phyloP scores from a whole-genome alignment of 2,888 invertebrate species.

The Dioctria linearis region DNA sequence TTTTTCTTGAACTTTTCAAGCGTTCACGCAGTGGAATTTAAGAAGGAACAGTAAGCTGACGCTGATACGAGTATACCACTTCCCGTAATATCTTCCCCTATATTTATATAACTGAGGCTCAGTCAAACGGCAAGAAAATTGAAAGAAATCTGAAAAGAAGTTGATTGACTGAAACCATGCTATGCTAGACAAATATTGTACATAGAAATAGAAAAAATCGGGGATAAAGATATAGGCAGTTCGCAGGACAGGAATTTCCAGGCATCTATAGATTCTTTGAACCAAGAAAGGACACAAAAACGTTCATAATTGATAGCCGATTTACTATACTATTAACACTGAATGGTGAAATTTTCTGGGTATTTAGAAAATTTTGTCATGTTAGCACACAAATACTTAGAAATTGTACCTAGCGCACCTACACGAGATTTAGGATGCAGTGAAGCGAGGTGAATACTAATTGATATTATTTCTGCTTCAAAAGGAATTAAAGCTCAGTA shows the following conservation, averaged over 20 bases:
- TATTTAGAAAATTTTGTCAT: conserved; percentile 21
- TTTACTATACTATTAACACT: conserved; percentile 26
- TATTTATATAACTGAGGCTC: neutral
- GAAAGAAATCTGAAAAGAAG: conserved; percentile 44
- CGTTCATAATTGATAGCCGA: conserved; percentile 20
- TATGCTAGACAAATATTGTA: neutral
- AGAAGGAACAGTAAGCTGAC: conserved; percentile 15
- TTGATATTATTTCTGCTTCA: too few relatives aligned
- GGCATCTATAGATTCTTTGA: conserved; percentile 16
- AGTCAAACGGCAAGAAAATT: conserved; percentile 41
- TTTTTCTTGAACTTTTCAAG: conserved; percentile 38
- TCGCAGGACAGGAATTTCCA: conserved; percentile 8
- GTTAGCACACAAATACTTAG: too few relatives aligned
- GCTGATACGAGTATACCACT: neutral
- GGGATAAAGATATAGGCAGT: conserved; percentile 25
- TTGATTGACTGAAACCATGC: conserved; percentile 40
- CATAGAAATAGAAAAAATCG: neutral
- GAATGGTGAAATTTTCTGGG: conserved; percentile 37
- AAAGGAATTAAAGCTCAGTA: too few relatives aligned
- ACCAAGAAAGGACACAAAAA: neutral
- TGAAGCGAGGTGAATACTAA: too few relatives aligned
- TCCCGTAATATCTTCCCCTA: neutral
- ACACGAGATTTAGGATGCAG: too few relatives aligned
- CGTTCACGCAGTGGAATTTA: conserved; percentile 26
- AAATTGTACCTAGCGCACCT: too few relatives aligned